A percentile compares a stretch with the other conserved stretches of the same genome.
Conservation (phyloP, 2,113 vertebrate genomes). For the Pelecanoides urinatrix region DNA sequence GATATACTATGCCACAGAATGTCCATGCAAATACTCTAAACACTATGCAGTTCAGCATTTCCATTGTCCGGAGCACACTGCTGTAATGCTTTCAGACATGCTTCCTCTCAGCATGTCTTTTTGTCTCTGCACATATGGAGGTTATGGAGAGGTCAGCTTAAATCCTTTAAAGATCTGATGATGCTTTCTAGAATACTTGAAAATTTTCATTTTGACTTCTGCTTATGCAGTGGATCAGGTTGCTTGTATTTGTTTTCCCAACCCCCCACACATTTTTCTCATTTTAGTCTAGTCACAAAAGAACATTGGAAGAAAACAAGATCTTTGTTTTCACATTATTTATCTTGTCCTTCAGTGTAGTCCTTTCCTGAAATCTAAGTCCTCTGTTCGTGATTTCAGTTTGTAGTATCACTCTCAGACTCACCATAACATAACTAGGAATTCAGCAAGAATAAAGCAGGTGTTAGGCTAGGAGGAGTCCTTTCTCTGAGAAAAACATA, state of each 20-base stretch:
- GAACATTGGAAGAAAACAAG: conserved; percentile 8
- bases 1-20: background rate
- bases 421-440: background rate
- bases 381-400: conserved; percentile 1
- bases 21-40: conserved; percentile 16
- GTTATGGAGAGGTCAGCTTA: conserved; percentile 27
- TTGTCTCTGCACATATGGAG: background rate
- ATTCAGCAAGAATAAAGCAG: background rate
- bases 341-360: background rate
- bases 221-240: background rate
- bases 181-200: conserved; percentile 9
- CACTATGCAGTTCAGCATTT: conserved; percentile 21
- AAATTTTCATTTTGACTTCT: conserved; percentile 37
- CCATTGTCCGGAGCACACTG: background rate
- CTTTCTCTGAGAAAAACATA: background rate
- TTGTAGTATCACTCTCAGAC: background rate
- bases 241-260: conserved; percentile 52
- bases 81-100: conserved; percentile 23
- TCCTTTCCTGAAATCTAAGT: conserved; percentile 2
- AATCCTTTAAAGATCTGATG: conserved; percentile 43
- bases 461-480: background rate
- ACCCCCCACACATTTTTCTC: conserved; percentile 24
- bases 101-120: background rate
- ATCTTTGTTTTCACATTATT: conserved; percentile 8
- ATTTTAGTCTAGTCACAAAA: conserved; percentile 3